Base-by-base conservation (phyloP, 2,888 invertebrate species). In the Calephelis perditalis region DNA sequence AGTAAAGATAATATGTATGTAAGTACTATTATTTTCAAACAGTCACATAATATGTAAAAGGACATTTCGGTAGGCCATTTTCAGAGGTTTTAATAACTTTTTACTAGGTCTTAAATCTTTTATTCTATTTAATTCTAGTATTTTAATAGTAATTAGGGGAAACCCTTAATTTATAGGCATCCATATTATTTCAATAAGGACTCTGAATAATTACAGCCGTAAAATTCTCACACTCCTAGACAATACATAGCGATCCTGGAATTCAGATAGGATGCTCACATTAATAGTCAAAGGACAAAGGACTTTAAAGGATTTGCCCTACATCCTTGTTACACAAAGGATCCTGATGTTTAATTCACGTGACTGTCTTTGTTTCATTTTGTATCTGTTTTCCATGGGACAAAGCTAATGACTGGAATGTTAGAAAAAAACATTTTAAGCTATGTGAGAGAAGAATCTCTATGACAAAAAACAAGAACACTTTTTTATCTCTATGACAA, bases 271-370 rank as follows among this genome's bases (percentile, higher is more conserved):
- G 26, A 52, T 52, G 49, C 26, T 10, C 11, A 9, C 35, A 26
- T 52, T 15, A 52, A 49, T 26, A 52, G 49, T 52, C 49, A 52
- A 52, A 52, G 49, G 49, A 52, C 49, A 52, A 52, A 52, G 49
- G 49, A 52, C 49, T 11, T 35, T 10, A 5, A 52, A 52, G 49
- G 49, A 52, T 52, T 11, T 26, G 49, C 35, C 49, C 49, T 52
- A 52, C 49, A 52, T 52, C 15, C 49, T 7, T 26, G 49, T 10
- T 26, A 52, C 49, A 52, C 49, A 52, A 52, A 52, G 49, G 49
- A 26, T 52, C 49, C 26, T 52, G 49, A 52, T 52, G 49, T 52
- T 52, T 52, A 52, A 52, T 52, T 52, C 35, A 52, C 35, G 49
- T 52, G 26, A 52, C 52, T 52, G 35, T 35, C 52, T 52, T 52